phyloP scores from a whole-genome alignment of 2,113 vertebrate genomes.

The Microtus montanus region DNA sequence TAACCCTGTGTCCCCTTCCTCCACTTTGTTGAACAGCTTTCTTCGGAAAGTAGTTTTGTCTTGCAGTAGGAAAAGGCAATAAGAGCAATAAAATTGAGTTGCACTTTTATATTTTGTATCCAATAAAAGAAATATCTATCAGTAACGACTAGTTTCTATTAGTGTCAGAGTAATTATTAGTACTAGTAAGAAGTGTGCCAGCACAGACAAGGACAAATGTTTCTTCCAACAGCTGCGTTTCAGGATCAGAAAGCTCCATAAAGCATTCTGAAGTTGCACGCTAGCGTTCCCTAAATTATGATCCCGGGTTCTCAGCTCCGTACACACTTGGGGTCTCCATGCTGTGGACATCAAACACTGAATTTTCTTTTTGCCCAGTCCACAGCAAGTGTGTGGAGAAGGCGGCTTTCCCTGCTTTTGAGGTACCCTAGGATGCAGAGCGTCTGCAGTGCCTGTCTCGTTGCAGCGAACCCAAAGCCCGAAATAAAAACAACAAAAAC shows the following conservation, averaged over 20 bases:
- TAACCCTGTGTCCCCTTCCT: neutral
- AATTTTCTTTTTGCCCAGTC: neutral
- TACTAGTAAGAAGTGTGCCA: neutral
- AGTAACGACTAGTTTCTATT: neutral
- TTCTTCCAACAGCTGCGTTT: neutral
- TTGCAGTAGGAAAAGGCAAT: neutral
- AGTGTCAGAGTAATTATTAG: neutral
- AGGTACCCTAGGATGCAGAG: neutral
- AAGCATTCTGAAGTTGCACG: neutral
- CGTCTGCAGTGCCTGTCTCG: neutral
- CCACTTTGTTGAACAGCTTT: neutral
- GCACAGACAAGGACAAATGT: neutral
- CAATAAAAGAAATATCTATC: neutral
- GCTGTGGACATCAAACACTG: neutral
- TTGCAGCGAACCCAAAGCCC: neutral
- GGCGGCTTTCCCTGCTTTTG: no score
- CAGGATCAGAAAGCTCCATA: neutral
- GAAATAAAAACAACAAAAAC: accelerated
- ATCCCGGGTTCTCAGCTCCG: neutral
- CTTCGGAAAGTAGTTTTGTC: neutral
- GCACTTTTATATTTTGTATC: neutral
- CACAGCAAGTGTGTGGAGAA: neutral
- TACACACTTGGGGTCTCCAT: neutral
- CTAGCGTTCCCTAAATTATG: neutral
- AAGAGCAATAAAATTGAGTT: neutral